These are phyloP conservation scores for Spinus olivaceus DNA, from an alignment of 2,797 vertebrate genomes.

Conservation along the genomic window DNA sequence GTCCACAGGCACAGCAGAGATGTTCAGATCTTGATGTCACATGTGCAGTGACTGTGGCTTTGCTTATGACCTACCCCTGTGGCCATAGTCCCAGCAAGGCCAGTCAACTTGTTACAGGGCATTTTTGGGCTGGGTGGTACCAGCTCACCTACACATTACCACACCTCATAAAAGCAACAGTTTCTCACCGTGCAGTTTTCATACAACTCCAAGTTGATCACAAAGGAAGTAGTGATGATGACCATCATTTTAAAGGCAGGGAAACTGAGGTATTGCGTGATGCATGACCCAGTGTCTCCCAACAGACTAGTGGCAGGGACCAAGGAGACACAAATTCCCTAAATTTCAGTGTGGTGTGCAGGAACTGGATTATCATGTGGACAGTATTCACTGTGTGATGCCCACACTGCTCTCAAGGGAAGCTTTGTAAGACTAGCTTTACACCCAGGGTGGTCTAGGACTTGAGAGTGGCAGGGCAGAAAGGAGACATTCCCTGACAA, in stretches of 20 bases:
- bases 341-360: not conserved
- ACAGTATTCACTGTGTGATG: not conserved
- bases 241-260: not conserved
- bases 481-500: not conserved
- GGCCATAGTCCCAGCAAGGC: not conserved
- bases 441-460: slow-evolving; percentile 1
- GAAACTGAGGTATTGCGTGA: not conserved
- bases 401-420: not conserved
- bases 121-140: not conserved
- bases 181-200: not conserved
- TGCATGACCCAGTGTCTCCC: not conserved
- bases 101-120: not conserved
- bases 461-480: not conserved
- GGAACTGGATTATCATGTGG: not conserved
- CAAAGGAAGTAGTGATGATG: not conserved
- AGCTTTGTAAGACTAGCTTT: not conserved
- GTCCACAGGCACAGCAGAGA: not conserved
- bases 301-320: not conserved
- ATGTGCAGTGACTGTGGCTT: not conserved
- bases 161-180: not conserved
- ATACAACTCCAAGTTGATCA: not conserved
- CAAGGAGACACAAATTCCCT: not conserved
- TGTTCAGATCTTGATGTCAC: not conserved
- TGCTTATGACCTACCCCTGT: not conserved
- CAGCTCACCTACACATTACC: not conserved